Conservation (phyloP, 2,113 vertebrate genomes). For the Sus scrofa region T2T-Sscrofa CM000817.6:137593501-137594000, state of each 20-base stretch:
- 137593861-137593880: rapidly evolving
- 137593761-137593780: background rate
- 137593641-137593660: background rate
- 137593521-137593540: background rate
- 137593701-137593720: background rate
- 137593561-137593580: background rate
- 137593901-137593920: background rate
- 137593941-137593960: background rate
- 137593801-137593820: background rate
- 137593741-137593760: background rate
- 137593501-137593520: background rate
- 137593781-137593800: background rate
- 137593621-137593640: background rate
- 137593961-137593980: background rate
- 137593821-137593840: background rate
- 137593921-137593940: background rate
- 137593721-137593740: background rate
- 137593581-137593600: background rate
- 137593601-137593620: background rate
- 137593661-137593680: background rate
- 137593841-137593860: background rate
- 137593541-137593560: background rate
- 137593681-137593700: background rate
- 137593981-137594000: background rate
- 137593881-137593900: background rate